phyloP scores from a whole-genome alignment of 2,888 invertebrate genomes.

The Acanthosoma haemorrhoidale region DNA sequence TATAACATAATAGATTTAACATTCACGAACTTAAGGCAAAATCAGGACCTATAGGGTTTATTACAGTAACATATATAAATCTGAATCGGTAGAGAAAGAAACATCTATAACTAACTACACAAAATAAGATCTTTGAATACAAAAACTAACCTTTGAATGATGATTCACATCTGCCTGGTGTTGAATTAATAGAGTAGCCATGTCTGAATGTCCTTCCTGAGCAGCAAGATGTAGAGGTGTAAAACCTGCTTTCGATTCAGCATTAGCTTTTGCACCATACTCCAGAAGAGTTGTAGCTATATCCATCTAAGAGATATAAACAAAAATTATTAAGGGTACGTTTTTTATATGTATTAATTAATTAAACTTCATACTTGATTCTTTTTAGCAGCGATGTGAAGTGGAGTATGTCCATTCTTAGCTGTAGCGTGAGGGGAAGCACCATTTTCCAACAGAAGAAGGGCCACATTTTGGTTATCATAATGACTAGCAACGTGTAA shows the following conservation, averaged over 20 bases:
- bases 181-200: slow-evolving; percentile 86
- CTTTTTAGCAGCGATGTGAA: slow-evolving; percentile 96
- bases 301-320: slow-evolving; percentile 61
- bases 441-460: slow-evolving; percentile 83
- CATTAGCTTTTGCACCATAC: slow-evolving; percentile 85
- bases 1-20: too few species aligned
- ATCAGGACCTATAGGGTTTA: too few species aligned
- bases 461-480: slow-evolving; percentile 85
- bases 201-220: slow-evolving; percentile 90
- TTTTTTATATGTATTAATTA: neutral
- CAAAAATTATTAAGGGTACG: neutral
- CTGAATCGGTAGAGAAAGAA: too few species aligned
- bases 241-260: slow-evolving; percentile 93
- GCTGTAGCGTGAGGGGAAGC: slow-evolving; percentile 91
- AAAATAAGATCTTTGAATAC: neutral
- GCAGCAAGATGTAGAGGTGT: slow-evolving; percentile 92
- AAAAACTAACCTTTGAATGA: slow-evolving; percentile 58
- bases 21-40: too few species aligned
- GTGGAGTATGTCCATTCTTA: slow-evolving; percentile 95
- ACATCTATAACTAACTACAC: neutral
- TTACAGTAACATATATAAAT: too few species aligned
- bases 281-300: slow-evolving; percentile 90
- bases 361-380: slow-evolving; percentile 62
- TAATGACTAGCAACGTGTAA: slow-evolving; percentile 96
- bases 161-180: slow-evolving; percentile 81